Conservation (phyloP, 2,888 invertebrate species). For the Gymnocheta viridis region DNA sequence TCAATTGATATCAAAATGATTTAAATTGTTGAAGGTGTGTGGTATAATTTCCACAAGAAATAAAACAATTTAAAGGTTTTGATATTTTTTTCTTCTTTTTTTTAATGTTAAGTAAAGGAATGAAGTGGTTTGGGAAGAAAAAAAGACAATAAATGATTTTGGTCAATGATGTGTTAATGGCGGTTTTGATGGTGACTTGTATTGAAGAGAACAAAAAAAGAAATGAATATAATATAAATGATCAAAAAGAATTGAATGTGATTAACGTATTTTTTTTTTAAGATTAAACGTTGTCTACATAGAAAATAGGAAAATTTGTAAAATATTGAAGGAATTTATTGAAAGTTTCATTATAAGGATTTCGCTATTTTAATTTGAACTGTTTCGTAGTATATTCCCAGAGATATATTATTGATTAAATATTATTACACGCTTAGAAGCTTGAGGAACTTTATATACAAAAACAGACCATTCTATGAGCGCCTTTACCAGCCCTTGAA, state of each 20-base stretch:
- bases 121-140: background rate
- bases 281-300: constrained; percentile 2
- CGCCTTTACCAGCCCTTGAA: too few relatives aligned
- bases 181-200: constrained; percentile 55
- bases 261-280: constrained; percentile 17
- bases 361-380: too few relatives aligned
- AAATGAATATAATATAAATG: constrained; percentile 17
- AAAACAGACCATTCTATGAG: too few relatives aligned
- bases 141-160: constrained; percentile 65
- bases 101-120: background rate
- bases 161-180: constrained; percentile 70
- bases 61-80: constrained; percentile 46
- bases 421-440: too few relatives aligned
- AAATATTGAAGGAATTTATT: background rate
- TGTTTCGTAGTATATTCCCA: too few relatives aligned
- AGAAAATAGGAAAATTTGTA: background rate
- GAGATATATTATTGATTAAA: too few relatives aligned
- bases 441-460: too few relatives aligned
- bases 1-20: constrained; percentile 76
- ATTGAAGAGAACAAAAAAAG: background rate
- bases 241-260: constrained; percentile 47
- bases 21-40: constrained; percentile 72
- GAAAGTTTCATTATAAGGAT: background rate
- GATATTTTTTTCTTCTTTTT: background rate
- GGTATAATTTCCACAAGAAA: constrained; percentile 37